Percentiles rank a stretch among this genome's conserved stretches.
Conservation (phyloP, 2,113 vertebrate genomes). For the Anoura caudifer region DNA sequence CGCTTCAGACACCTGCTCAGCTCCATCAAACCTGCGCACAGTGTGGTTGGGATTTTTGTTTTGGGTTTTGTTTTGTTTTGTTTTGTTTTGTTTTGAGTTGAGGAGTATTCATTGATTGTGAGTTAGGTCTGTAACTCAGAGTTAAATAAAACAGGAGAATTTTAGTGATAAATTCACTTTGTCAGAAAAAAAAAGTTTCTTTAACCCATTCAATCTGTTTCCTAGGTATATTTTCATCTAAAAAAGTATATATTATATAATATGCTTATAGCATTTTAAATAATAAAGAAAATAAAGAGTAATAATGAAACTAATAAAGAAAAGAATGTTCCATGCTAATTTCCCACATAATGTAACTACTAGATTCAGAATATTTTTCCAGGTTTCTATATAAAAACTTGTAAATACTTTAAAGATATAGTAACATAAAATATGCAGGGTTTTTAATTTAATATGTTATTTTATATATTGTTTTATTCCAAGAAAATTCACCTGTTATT, state of each 20-base stretch:
- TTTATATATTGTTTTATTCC: background rate
- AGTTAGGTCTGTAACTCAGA: constrained; percentile 69
- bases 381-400: background rate
- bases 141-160: constrained; percentile 66
- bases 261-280: background rate
- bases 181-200: constrained; percentile 50
- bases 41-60: background rate
- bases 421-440: background rate
- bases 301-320: background rate
- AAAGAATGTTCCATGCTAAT: background rate
- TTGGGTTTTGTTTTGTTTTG: background rate
- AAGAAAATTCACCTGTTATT: background rate
- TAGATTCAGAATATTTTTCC: background rate
- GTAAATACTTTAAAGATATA: background rate
- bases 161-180: constrained; percentile 63
- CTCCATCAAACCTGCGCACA: constrained; percentile 69
- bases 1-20: constrained; percentile 77
- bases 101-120: constrained; percentile 75
- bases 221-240: background rate
- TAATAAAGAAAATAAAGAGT: background rate
- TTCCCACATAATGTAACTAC: background rate
- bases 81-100: constrained; percentile 72
- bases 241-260: background rate
- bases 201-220: background rate
- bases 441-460: background rate